Evolutionary conservation across 2,888 invertebrate species (phyloP), one percentile per base, ranked within the genome.

Genomic region (Sphaeridia pumilis): DNA sequence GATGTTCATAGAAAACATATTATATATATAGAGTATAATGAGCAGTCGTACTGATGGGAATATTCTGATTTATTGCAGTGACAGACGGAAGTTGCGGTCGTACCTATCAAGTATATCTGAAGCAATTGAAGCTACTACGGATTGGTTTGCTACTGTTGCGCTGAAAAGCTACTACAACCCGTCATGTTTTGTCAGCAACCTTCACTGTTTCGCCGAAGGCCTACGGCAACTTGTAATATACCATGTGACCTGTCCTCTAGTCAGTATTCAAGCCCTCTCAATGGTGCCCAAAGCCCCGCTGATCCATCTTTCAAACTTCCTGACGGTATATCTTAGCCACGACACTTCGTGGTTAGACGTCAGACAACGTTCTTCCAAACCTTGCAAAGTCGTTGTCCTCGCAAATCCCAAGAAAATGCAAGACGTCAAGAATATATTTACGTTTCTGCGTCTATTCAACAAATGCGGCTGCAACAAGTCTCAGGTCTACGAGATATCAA

Each of bases 131-230:
- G 42, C 48, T 17, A 38, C 54, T 20, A 36, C 48, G 4, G 49
- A 49, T 27, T 56, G 56, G 56, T 56, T 56, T 54, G 36, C 56
- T 14, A 24, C 17, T 1, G 36, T 54, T 12, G 46, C 56, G n/a
- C 7, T 54, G 14, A 46, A 56, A 44, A 50, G 54, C 17, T 54
- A 50, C 21, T 46, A n/a, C 4, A 50, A 36, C 25, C 54, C 56
- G 2, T 20, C 38, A 45, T 46, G 22, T n/a, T 56, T 56, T 24
- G 56, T 56, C 5, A 49, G 46, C 31, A 56, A 50, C 1, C 21
- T 56, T n/a, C 54, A 48, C 45, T 46, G 51, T 31, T 56, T 56
- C 44, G 44, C 46, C 2, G 35, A 52, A 25, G 45, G 52, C 21
- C 45, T 47, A 20, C 21, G 31, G 35, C 24, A 28, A 12, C n/a